Evolutionary conservation across 2,888 invertebrate species (phyloP).

Genomic region (Melinopterus prodromus): DNA sequence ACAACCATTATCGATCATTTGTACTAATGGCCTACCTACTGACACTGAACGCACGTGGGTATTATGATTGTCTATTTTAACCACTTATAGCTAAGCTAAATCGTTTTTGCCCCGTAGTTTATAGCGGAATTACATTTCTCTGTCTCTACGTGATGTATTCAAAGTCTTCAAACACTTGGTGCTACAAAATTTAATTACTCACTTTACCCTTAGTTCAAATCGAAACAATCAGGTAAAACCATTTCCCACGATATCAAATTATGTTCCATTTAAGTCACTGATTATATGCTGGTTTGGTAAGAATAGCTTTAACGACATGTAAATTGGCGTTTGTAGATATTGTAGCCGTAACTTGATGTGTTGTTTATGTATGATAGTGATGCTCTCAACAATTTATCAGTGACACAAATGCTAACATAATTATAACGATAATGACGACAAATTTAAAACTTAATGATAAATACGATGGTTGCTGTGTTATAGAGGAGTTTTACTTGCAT

Average conservation of each 20-base stretch:
- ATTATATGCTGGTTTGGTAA: conserved; percentile 13
- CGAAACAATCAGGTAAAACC: not conserved
- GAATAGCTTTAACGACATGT: not conserved
- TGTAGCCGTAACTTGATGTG: no score
- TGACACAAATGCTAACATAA: no score
- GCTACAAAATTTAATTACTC: not conserved
- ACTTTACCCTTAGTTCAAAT: not conserved
- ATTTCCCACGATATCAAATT: not conserved
- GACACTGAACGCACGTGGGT: conserved; percentile 7
- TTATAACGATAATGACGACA: no score
- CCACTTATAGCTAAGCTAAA: conserved; percentile 25
- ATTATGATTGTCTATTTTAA: not conserved
- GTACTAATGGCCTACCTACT: conserved; percentile 26
- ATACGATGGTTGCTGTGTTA: no score
- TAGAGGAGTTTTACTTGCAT: no score
- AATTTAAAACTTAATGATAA: no score
- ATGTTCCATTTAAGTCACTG: not conserved
- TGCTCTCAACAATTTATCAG: no score
- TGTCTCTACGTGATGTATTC: not conserved
- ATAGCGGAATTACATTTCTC: not conserved
- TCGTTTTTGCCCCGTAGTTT: conserved; percentile 33
- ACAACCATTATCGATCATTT: conserved; percentile 29
- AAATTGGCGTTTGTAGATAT: conserved; percentile 14
- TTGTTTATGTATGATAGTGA: no score
- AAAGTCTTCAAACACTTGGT: not conserved